phyloP scores from a whole-genome alignment of 2,888 invertebrate genomes.

The Bugulina stolonifera region DNA sequence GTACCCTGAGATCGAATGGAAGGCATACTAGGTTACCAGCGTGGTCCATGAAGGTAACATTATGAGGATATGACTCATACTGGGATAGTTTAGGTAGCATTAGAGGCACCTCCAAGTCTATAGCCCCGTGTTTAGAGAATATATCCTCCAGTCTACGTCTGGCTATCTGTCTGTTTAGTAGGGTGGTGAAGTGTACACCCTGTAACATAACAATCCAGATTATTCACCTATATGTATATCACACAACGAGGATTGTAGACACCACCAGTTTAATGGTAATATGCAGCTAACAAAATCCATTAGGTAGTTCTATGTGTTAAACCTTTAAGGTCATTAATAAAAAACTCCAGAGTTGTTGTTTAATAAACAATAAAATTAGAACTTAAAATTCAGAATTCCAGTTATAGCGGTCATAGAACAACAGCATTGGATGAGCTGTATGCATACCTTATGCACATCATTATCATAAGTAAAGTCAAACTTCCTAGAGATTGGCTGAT shows the following conservation, averaged over 20 bases:
- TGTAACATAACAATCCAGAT: background rate
- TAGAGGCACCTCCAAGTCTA: conserved; percentile 71
- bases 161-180: background rate
- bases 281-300: too few relatives aligned
- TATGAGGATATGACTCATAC: conserved; percentile 46
- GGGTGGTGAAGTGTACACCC: background rate
- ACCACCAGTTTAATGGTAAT: too few relatives aligned
- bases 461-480: conserved; percentile 79
- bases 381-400: too few relatives aligned
- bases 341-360: too few relatives aligned
- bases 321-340: too few relatives aligned
- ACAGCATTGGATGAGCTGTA: too few relatives aligned
- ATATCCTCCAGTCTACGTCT: conserved; percentile 37
- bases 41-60: conserved; percentile 76
- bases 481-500: conserved; percentile 60
- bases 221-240: too few relatives aligned
- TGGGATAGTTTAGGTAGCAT: conserved; percentile 62
- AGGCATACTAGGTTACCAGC: conserved; percentile 77
- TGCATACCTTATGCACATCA: conserved; percentile 55
- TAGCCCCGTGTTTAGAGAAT: conserved; percentile 61
- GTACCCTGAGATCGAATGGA: conserved; percentile 73
- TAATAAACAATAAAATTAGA: too few relatives aligned
- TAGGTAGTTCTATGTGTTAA: too few relatives aligned
- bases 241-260: too few relatives aligned
- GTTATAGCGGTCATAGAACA: too few relatives aligned